Percentiles rank a stretch among this genome's conserved stretches.
These are phyloP conservation scores for Neotoxoptera formosana DNA, from an alignment of 1,140 invertebrate species.

Conservation along the genomic window DNA sequence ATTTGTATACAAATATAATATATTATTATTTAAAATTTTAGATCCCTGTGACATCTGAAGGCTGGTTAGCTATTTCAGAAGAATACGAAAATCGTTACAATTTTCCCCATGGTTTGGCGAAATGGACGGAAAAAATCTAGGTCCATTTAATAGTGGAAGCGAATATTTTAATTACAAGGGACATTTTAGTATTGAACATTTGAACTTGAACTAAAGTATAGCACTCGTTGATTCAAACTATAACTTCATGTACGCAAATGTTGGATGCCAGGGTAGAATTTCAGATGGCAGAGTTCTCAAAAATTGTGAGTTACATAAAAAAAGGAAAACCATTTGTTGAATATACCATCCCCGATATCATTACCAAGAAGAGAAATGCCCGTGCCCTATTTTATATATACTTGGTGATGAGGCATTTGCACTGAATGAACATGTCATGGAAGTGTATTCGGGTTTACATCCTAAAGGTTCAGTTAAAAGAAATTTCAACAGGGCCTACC, in stretches of 20 bases:
- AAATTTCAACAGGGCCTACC: slow-evolving; percentile 64
- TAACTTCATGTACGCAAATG: slow-evolving; percentile 59
- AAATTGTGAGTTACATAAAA: slow-evolving; percentile 60
- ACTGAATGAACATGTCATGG: slow-evolving; percentile 64
- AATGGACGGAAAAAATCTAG: slow-evolving; percentile 64
- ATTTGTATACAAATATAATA: not conserved
- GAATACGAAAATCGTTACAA: slow-evolving; percentile 61
- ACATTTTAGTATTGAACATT: slow-evolving; percentile 59
- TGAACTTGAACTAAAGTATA: too few species aligned
- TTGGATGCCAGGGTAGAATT: slow-evolving; percentile 60
- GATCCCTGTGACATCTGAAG: slow-evolving; percentile 61
- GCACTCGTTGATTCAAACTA: slow-evolving; percentile 60
- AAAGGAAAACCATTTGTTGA: slow-evolving; percentile 59
- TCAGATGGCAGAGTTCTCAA: slow-evolving; percentile 64
- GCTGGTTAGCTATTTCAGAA: slow-evolving; percentile 62
- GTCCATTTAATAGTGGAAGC: slow-evolving; percentile 62
- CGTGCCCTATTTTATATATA: slow-evolving; percentile 62
- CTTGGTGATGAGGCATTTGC: slow-evolving; percentile 67
- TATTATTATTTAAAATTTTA: slow-evolving; percentile 44
- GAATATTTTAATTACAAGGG: slow-evolving; percentile 59
- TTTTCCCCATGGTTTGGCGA: slow-evolving; percentile 63
- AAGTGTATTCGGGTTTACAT: slow-evolving; percentile 65
- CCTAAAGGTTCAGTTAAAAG: slow-evolving; percentile 63
- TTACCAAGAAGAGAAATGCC: not conserved
- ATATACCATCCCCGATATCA: not conserved